Conservation (phyloP, 2,797 vertebrate genomes). For the Hydrocynus forskahlii region DNA sequence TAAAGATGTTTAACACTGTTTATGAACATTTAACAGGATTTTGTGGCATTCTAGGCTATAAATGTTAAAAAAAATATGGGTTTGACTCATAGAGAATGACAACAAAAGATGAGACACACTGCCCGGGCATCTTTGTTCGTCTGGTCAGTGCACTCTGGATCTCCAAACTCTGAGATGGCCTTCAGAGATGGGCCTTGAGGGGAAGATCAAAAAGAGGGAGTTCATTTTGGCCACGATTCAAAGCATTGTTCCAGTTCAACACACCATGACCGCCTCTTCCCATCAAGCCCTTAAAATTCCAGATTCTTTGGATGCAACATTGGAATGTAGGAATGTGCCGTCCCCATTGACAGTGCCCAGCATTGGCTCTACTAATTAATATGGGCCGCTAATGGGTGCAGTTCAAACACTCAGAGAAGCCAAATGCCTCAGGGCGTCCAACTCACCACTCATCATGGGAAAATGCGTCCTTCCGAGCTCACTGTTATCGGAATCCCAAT, state of each 20-base stretch:
- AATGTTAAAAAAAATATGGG: no score
- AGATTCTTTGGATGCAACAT: slow-evolving; percentile 62
- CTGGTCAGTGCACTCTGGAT: not conserved
- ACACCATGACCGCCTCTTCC: not conserved
- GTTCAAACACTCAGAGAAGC: slow-evolving; percentile 1
- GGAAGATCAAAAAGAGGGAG: not conserved
- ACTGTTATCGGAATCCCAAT: slow-evolving; percentile 4
- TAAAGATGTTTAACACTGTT: no score
- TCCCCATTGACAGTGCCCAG: not conserved
- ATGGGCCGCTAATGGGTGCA: not conserved
- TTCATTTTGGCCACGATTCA: not conserved
- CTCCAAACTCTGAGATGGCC: no score
- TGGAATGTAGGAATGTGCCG: slow-evolving; percentile 62
- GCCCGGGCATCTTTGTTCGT: no score
- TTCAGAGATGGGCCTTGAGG: not conserved
- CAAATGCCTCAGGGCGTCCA: not conserved
- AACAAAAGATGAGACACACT: no score
- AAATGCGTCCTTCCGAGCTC: not conserved
- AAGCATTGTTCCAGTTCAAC: slow-evolving; percentile 4
- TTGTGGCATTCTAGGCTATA: no score
- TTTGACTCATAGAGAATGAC: no score
- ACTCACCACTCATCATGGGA: not conserved
- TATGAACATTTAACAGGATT: no score
- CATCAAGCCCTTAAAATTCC: slow-evolving; percentile 64
- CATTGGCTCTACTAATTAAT: not conserved